Evolutionary conservation across 2,797 vertebrate genomes (phyloP).

Genomic region (Buphagus erythrorhynchus): DNA sequence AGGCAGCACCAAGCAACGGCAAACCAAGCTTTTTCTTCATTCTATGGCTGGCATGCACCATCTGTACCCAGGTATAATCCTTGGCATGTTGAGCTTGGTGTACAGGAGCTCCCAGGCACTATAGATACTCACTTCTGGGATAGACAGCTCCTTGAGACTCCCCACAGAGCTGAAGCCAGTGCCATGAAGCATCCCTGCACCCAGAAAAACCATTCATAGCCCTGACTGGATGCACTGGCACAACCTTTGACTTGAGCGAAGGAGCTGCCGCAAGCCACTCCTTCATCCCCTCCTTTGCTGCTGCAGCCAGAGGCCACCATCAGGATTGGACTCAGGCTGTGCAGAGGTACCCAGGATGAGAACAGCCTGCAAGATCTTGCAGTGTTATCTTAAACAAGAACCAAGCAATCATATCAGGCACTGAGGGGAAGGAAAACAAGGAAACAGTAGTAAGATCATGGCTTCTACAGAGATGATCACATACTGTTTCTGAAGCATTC

Average conservation of each 20-base stretch:
- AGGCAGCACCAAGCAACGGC: background rate
- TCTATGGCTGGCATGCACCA: background rate
- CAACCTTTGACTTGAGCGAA: background rate
- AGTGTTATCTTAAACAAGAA: background rate
- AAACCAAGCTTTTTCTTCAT: background rate
- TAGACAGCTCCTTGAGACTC: background rate
- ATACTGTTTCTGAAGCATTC: background rate
- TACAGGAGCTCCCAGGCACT: background rate
- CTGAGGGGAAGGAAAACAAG: background rate
- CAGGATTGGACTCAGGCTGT: background rate
- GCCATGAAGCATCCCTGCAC: background rate
- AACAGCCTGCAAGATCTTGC: background rate
- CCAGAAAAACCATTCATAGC: background rate
- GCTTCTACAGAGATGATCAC: background rate
- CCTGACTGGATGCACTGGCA: background rate
- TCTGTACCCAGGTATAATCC: rapidly evolving
- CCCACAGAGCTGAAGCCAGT: background rate
- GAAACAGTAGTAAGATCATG: background rate
- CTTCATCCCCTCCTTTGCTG: background rate
- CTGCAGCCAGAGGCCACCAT: background rate
- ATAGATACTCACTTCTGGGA: no score
- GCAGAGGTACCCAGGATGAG: background rate
- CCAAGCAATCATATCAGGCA: background rate
- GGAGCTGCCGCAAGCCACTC: background rate
- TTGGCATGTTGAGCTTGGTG: background rate